Conservation (phyloP, 2,113 vertebrate species). For the Rhizomys pruinosus region DNA sequence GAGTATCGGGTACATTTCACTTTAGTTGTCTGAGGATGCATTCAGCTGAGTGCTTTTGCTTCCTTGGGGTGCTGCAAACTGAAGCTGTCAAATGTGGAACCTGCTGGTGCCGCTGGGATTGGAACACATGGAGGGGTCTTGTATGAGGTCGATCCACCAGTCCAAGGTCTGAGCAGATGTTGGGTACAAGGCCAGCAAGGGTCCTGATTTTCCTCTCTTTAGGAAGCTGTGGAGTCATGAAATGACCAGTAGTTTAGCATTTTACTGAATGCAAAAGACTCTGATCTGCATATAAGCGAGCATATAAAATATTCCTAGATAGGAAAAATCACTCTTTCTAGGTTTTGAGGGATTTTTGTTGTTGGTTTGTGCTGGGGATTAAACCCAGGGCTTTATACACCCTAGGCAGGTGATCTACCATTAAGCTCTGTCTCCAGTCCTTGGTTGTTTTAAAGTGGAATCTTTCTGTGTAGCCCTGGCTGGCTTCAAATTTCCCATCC, state of each 20-base stretch:
- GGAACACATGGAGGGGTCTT: not conserved
- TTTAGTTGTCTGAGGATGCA: not conserved
- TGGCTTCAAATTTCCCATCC: not conserved
- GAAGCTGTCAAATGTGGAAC: not conserved
- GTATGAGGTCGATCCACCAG: not conserved
- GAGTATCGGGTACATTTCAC: not conserved
- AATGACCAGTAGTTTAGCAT: not conserved
- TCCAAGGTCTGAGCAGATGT: not conserved
- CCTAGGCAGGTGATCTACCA: not conserved
- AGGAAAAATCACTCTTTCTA: not conserved
- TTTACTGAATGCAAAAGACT: constrained; percentile 8
- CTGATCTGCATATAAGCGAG: not conserved
- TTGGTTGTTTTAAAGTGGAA: too few relatives aligned
- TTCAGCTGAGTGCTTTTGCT: constrained; percentile 27
- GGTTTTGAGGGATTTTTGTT: not conserved
- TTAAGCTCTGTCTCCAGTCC: too few relatives aligned
- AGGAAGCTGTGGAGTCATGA: not conserved
- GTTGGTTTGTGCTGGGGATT: not conserved
- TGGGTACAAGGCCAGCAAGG: not conserved
- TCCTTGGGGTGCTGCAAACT: constrained; percentile 33
- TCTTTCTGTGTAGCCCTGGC: not conserved
- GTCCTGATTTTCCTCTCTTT: not conserved
- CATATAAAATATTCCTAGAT: not conserved
- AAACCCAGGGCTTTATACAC: not conserved
- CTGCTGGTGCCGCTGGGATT: not conserved